phyloP scores from a whole-genome alignment of 1,140 invertebrate species.

The Cylas formicarius region DNA sequence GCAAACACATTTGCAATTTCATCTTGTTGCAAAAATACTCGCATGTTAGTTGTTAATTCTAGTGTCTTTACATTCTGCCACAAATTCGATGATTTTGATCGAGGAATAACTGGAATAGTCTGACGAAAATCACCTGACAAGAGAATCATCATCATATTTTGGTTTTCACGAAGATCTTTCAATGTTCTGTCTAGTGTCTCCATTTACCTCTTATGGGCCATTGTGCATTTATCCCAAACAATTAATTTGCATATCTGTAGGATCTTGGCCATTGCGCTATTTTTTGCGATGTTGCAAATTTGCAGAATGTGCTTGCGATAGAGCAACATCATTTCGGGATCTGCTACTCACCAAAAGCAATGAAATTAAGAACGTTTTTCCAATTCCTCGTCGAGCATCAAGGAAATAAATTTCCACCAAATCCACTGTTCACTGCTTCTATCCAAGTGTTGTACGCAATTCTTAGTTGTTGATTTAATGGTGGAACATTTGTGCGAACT shows the following conservation, averaged over 20 bases:
- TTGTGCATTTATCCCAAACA: conserved; percentile 33
- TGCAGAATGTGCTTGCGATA: conserved; percentile 30
- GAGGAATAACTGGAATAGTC: conserved; percentile 35
- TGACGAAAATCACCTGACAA: conserved; percentile 27
- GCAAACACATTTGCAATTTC: conserved; percentile 26
- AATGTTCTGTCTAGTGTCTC: conserved; percentile 28
- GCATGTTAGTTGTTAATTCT: too few species aligned
- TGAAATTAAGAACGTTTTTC: conserved; percentile 36
- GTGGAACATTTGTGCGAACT: too few species aligned
- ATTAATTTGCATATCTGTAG: conserved; percentile 27
- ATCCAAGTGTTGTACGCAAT: too few species aligned
- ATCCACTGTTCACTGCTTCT: too few species aligned
- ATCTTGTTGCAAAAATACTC: conserved; percentile 31
- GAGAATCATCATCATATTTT: conserved; percentile 13
- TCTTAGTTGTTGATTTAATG: too few species aligned
- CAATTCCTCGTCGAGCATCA: conserved; percentile 30
- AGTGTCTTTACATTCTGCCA: conserved; percentile 39
- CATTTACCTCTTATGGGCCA: conserved; percentile 27
- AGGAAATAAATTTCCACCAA: conserved; percentile 27
- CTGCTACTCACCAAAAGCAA: conserved; percentile 24
- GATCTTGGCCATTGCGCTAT: conserved; percentile 34
- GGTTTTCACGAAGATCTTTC: conserved; percentile 26
- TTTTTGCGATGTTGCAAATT: conserved; percentile 28
- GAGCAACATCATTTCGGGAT: conserved; percentile 34
- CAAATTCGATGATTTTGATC: conserved; percentile 40